A percentile compares a stretch with the other conserved stretches of the same genome.
phyloP scores from a whole-genome alignment of 2,888 invertebrate genomes.

The Cryptocheilus praepositus region DNA sequence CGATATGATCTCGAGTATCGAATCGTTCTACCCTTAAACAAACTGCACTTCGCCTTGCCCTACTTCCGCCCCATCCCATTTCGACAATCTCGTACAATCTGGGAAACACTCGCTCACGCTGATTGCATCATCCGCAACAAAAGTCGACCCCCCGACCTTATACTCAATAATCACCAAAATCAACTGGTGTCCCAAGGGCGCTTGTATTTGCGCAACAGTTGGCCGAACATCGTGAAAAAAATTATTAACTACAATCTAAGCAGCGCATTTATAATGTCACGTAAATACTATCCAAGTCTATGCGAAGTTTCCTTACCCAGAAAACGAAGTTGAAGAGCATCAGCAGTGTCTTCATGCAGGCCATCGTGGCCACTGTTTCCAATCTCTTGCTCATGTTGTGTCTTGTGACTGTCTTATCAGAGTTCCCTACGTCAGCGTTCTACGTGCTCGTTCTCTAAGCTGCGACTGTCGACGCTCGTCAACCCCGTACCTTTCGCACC shows the following conservation, averaged over 20 bases:
- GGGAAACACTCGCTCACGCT: not conserved
- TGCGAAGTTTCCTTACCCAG: slow-evolving; percentile 80
- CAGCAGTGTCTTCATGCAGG: slow-evolving; percentile 86
- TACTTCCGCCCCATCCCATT: too few species aligned
- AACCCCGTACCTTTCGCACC: too few species aligned
- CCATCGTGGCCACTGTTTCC: slow-evolving; percentile 84
- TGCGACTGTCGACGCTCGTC: too few species aligned
- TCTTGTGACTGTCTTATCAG: not conserved
- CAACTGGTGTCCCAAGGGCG: slow-evolving; percentile 8
- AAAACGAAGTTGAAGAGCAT: slow-evolving; percentile 88
- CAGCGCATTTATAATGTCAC: not conserved
- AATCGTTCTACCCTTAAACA: too few species aligned
- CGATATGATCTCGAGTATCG: too few species aligned
- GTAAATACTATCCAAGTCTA: not conserved
- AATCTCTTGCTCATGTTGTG: slow-evolving; percentile 82
- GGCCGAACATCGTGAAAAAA: slow-evolving; percentile 19
- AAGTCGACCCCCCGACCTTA: too few species aligned
- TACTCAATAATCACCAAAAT: not conserved
- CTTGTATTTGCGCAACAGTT: slow-evolving; percentile 53
- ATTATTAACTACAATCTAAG: too few species aligned
- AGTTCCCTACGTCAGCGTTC: not conserved
- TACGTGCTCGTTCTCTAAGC: slow-evolving; percentile 1
- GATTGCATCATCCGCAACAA: not conserved
- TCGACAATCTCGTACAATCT: too few species aligned
- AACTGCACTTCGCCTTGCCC: too few species aligned